Percentiles rank a stretch among this genome's conserved stretches.
Evolutionary conservation across 2,113 vertebrate species (phyloP).

Genomic region (Pelodiscus sinensis): DNA sequence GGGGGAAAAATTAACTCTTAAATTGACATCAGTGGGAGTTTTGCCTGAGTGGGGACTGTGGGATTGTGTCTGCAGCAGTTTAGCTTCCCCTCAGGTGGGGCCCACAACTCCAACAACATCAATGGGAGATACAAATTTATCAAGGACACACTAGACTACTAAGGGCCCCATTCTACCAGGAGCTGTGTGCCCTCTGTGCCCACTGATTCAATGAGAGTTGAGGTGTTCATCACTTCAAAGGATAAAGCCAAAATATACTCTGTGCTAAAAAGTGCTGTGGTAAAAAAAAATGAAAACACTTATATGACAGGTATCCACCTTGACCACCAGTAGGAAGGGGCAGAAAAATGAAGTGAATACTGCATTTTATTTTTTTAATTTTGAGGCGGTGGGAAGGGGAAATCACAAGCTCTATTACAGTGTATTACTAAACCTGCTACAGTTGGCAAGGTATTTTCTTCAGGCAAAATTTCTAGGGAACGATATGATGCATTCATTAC

Average conservation of each 20-base stretch:
- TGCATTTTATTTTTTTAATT: background rate
- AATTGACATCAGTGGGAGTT: background rate
- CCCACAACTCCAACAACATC: background rate
- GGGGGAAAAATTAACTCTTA: background rate
- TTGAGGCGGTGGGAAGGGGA: background rate
- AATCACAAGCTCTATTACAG: background rate
- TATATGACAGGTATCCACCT: background rate
- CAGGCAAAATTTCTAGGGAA: slow-evolving; percentile 67
- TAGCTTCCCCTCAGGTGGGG: background rate
- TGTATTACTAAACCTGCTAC: slow-evolving; percentile 2
- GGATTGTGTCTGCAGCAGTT: background rate
- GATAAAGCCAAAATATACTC: background rate
- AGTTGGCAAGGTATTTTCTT: slow-evolving; percentile 37
- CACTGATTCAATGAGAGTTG: background rate
- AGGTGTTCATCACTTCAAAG: background rate
- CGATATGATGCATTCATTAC: slow-evolving; percentile 62
- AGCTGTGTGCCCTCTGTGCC: background rate
- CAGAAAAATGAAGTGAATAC: background rate
- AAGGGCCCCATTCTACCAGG: background rate
- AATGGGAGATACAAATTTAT: accelerated
- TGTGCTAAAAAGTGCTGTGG: background rate
- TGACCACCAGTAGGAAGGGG: accelerated
- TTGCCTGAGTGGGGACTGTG: background rate
- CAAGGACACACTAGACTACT: background rate
- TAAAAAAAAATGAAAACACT: background rate